phyloP scores from a whole-genome alignment of 2,888 invertebrate genomes.

The Pandemis corylana region DNA sequence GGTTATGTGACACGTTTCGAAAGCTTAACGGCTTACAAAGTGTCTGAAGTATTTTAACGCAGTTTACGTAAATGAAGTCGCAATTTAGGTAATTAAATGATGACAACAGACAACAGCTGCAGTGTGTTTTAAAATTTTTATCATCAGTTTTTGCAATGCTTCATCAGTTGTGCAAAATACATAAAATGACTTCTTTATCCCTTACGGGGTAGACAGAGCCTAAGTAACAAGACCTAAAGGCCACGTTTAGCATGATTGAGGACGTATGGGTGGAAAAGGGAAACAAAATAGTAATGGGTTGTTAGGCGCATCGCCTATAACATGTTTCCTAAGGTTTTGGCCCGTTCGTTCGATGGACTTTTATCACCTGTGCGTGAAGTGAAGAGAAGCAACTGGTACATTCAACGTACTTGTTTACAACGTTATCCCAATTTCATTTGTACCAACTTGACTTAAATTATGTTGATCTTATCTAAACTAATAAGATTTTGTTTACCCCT shows the following conservation, averaged over 20 bases:
- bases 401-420: not conserved
- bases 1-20: not conserved
- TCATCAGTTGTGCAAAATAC: not conserved
- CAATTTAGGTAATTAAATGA: conserved; percentile 11
- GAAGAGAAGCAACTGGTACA: no score
- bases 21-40: conserved; percentile 10
- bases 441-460: not conserved
- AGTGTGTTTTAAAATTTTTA: not conserved
- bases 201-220: no score
- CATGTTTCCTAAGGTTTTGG: no score
- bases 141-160: not conserved
- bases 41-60: conserved; percentile 1
- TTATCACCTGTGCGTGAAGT: no score
- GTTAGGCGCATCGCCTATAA: no score
- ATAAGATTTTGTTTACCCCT: not conserved
- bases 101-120: conserved; percentile 7
- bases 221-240: no score
- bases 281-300: no score
- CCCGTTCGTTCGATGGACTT: no score
- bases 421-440: not conserved
- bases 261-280: no score
- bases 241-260: no score
- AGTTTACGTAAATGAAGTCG: conserved; percentile 4
- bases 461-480: not conserved
- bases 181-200: no score